Evolutionary conservation across 2,888 invertebrate genomes (phyloP).

Genomic region (Synanthedon tipuliformis): DNA sequence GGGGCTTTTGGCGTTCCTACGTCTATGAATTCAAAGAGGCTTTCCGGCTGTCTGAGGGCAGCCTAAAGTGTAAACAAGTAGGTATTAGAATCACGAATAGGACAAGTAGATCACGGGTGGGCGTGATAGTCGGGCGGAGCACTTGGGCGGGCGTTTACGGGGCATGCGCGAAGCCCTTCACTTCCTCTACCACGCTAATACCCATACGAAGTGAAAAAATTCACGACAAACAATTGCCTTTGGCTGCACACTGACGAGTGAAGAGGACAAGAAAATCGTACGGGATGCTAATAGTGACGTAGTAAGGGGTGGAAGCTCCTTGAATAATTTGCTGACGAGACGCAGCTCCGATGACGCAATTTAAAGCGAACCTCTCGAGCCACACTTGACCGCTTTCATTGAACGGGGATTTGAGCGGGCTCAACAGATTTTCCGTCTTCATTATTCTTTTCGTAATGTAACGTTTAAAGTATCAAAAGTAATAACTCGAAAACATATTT

Average conservation of each 20-base stretch:
- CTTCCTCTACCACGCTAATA: conserved; percentile 19
- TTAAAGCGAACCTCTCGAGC: conserved; percentile 36
- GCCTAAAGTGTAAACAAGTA: conserved; percentile 15
- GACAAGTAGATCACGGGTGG: conserved; percentile 55
- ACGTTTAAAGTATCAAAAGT: too few species aligned
- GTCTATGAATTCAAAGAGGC: too few species aligned
- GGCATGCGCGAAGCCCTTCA: conserved; percentile 49
- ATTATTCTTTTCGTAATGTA: background rate
- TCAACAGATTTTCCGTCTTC: conserved; percentile 30
- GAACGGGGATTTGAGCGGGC: conserved; percentile 36
- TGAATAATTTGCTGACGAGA: conserved; percentile 39
- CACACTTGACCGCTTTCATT: conserved; percentile 54
- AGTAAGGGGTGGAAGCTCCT: conserved; percentile 34
- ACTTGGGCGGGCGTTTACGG: conserved; percentile 42
- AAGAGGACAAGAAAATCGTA: conserved; percentile 36
- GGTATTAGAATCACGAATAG: conserved; percentile 33
- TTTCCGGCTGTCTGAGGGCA: too few species aligned
- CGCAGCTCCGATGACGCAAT: conserved; percentile 11
- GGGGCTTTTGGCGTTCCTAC: too few species aligned
- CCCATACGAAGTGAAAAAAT: conserved; percentile 20
- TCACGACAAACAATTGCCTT: conserved; percentile 40
- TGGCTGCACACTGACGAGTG: conserved; percentile 34
- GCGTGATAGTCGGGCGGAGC: conserved; percentile 57
- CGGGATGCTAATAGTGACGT: conserved; percentile 26
- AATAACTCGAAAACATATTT: too few species aligned